Conservation (phyloP, 1,140 invertebrate genomes). For the Dreissena rostriformis region DNA sequence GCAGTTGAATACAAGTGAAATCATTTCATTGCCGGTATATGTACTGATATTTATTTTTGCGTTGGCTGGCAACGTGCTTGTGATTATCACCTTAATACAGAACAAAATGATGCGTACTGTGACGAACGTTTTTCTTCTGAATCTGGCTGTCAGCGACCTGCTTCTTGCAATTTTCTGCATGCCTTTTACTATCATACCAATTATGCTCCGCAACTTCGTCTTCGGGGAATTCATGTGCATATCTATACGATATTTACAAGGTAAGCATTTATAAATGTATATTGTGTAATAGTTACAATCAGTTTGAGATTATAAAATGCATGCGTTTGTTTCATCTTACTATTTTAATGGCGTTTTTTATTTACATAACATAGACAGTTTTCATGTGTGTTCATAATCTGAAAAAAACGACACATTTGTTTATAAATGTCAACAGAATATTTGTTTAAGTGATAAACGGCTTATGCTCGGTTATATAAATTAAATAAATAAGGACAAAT, state of each 20-base stretch:
- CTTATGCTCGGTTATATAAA: no score
- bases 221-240: constrained; percentile 92
- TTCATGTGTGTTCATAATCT: no score
- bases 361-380: no score
- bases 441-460: no score
- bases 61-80: constrained; percentile 90
- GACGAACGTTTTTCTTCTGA: constrained; percentile 93
- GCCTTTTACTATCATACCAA: constrained; percentile 92
- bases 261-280: constrained; percentile 67
- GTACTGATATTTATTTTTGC: constrained; percentile 90
- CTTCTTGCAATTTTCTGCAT: constrained; percentile 93
- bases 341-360: no score
- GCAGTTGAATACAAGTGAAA: constrained; percentile 24
- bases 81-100: constrained; percentile 90
- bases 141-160: constrained; percentile 88
- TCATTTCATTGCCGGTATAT: constrained; percentile 87
- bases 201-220: constrained; percentile 90
- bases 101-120: constrained; percentile 93
- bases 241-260: constrained; percentile 90
- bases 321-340: no score
- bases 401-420: no score
- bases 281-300: no score
- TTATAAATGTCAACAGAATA: no score
- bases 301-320: no score
- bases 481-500: no score